phyloP scores from a whole-genome alignment of 2,888 invertebrate genomes.

The Nesidiocoris tenuis region DNA sequence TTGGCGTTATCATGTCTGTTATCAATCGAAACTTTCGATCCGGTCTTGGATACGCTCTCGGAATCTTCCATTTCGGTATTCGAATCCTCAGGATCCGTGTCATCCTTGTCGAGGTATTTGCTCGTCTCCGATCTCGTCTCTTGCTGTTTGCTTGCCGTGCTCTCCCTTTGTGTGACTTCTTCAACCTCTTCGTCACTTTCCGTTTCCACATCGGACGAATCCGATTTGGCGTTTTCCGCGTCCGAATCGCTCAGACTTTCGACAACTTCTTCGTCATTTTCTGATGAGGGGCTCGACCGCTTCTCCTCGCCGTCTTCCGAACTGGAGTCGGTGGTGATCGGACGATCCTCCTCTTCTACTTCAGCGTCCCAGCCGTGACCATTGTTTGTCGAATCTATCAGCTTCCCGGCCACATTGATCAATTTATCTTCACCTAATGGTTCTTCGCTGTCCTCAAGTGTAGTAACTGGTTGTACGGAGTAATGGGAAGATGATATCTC shows the following conservation, averaged over 20 bases:
- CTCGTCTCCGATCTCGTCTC: neutral
- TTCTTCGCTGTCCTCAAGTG: neutral
- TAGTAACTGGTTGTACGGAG: neutral
- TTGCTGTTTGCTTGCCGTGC: constrained; percentile 4
- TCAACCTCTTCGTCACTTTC: constrained; percentile 12
- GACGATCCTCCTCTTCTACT: constrained; percentile 1
- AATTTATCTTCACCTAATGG: too few relatives aligned
- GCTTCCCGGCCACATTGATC: neutral
- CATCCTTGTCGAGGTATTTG: neutral
- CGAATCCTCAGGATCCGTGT: neutral
- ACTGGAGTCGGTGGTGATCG: neutral
- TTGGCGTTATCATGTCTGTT: neutral
- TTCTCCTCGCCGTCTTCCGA: constrained; percentile 10
- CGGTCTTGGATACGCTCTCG: neutral
- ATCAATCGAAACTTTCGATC: neutral
- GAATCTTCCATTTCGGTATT: neutral
- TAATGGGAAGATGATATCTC: neutral
- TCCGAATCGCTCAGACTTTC: constrained; percentile 9
- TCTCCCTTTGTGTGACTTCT: constrained; percentile 13
- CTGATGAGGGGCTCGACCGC: neutral
- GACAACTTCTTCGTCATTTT: neutral
- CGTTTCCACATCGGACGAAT: constrained; percentile 1
- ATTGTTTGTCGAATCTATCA: neutral
- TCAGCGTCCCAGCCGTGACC: constrained; percentile 17
- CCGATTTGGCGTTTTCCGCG: neutral